Base-by-base conservation (phyloP, 1,140 invertebrate species). In the Drosophila insularis region DNA sequence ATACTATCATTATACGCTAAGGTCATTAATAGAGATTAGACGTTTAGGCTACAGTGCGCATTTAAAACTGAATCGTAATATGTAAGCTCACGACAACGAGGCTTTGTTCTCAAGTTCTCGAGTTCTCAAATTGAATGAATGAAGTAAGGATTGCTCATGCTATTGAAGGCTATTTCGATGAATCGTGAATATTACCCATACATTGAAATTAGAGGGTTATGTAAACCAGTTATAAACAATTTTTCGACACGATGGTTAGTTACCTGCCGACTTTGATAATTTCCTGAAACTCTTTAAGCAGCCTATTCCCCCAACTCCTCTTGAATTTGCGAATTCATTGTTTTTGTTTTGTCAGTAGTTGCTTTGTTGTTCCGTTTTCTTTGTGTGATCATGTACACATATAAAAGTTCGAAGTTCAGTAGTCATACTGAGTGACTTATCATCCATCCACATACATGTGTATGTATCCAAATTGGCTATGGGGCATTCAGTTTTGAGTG, bases 401-500 rank as follows among this genome's bases (percentile, higher is more conserved):
- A 50, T 10, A 4, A 19, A 21, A 50, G 43, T 50, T 50, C 43
- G 43, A 50, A 50, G 43, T 50, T 50, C 43, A 50, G 17, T 21
- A 43, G 17, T 43, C 40, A 43, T 5, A 17, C 8, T 10, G 8
- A 50, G 17, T 10, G 17, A 21, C 43, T 50, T 46, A 46, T 43
- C n/a, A 32, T 43, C 14, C 17, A 23, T 23, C 23, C 23, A 27
- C 27, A 27, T 46, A 0, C 7, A 46, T 46, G 14, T 19, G 7
- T 11, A 4, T 50, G n/a, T 50, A 50, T 50, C 37, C 63, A 50
- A 40, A 71, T 74, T 84, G 58, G 40, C 55, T 66, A 87, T 59
- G 60, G 68, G 67, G 69, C n/a, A 56, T 7, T 27, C 39, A 50
- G 39, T 56, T 63, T 63, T 72, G 54, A 77, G 55, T 81, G 82